These are phyloP conservation scores for Sus cebifrons DNA, from an alignment of 2,797 vertebrate species.

Conservation along the genomic window DNA sequence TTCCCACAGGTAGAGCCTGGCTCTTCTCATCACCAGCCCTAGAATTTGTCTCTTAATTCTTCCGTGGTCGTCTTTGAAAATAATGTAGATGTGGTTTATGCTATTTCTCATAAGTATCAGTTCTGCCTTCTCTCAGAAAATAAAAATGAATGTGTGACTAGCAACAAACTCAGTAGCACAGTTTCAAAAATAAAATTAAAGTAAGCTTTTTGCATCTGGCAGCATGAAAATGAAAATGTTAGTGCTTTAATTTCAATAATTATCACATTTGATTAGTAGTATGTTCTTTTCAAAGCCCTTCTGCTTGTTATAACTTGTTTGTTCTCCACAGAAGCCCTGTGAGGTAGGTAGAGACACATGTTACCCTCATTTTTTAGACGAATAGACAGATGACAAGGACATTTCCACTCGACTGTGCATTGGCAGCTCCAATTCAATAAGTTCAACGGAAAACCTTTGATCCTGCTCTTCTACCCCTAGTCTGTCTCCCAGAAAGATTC, in stretches of 20 bases:
- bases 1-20: not conserved
- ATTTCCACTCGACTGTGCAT: not conserved
- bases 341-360: not conserved
- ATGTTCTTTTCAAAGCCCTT: conserved; percentile 22
- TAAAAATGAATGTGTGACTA: conserved; percentile 66
- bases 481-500: not conserved
- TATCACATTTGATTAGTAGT: not conserved
- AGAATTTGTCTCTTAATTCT: not conserved
- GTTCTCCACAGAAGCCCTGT: not conserved
- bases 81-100: not conserved
- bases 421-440: not conserved
- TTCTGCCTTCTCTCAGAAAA: conserved; percentile 63
- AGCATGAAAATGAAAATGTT: conserved; percentile 69
- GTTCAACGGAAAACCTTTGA: not conserved
- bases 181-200: conserved; percentile 76
- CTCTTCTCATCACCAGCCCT: not conserved
- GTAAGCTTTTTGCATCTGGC: conserved; percentile 70
- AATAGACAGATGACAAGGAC: not conserved
- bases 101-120: conserved; percentile 56
- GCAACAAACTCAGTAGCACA: conserved; percentile 51
- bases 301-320: not conserved
- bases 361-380: not conserved
- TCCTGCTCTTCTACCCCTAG: not conserved
- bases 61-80: not conserved
- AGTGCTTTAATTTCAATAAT: conserved; percentile 77